Evolutionary conservation across 2,888 invertebrate species (phyloP).

Genomic region (Oasisia sp.): DNA sequence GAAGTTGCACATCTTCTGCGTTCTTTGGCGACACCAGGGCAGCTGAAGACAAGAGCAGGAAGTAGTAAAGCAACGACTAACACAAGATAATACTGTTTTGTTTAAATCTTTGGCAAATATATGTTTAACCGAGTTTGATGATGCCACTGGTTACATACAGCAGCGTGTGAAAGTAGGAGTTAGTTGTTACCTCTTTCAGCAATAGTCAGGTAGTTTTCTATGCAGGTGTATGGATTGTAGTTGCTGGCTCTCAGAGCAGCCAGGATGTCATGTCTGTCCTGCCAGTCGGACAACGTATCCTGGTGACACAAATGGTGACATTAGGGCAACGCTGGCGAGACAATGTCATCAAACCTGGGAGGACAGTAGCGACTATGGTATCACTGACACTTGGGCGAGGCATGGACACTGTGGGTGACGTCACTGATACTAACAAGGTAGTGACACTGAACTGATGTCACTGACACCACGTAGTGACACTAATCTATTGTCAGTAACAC

Average conservation of each 20-base stretch:
- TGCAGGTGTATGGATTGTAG: slow-evolving; percentile 63
- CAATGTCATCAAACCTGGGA: neutral
- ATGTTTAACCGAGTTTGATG: neutral
- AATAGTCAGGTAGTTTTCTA: slow-evolving; percentile 53
- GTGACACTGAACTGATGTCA: too few relatives aligned
- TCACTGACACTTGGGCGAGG: too few relatives aligned
- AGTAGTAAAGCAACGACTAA: neutral
- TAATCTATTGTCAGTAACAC: too few relatives aligned
- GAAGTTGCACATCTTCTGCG: slow-evolving; percentile 7
- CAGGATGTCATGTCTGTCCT: slow-evolving; percentile 61
- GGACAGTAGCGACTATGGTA: too few relatives aligned
- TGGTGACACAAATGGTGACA: slow-evolving; percentile 33
- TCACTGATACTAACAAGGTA: too few relatives aligned
- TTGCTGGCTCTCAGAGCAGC: slow-evolving; percentile 59
- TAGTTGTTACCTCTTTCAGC: slow-evolving; percentile 37
- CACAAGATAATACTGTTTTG: neutral
- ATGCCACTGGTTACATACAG: neutral
- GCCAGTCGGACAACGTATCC: slow-evolving; percentile 63
- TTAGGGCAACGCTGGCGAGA: neutral
- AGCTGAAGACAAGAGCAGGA: neutral
- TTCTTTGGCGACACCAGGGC: slow-evolving; percentile 23
- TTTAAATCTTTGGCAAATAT: neutral
- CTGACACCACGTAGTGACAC: too few relatives aligned
- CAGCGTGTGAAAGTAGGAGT: neutral
- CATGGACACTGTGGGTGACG: too few relatives aligned